phyloP scores from a whole-genome alignment of 2,888 invertebrate species.

The Ernsta delagoae region DNA sequence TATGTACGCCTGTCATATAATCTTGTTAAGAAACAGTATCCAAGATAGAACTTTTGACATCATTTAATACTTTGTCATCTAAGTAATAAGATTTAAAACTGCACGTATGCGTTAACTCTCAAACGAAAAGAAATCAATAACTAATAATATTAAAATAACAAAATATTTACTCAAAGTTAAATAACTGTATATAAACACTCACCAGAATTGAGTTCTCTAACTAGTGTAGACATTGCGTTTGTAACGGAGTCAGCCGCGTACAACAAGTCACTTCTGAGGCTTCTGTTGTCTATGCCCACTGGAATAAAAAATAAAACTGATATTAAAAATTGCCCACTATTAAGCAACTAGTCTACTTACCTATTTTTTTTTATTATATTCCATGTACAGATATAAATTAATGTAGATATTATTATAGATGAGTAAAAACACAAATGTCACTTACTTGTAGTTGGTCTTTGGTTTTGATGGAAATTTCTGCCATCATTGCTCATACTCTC shows the following conservation, averaged over 20 bases:
- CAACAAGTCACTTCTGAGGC: constrained; percentile 93
- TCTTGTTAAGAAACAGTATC: background rate
- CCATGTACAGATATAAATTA: no score
- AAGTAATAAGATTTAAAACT: constrained; percentile 18
- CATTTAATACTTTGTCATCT: background rate
- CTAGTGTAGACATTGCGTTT: constrained; percentile 98
- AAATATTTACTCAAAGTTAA: no score
- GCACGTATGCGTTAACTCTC: constrained; percentile 26
- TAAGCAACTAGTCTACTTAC: no score
- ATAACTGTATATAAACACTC: constrained; percentile 51
- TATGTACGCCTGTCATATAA: no score
- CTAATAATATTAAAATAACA: background rate
- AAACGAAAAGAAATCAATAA: background rate
- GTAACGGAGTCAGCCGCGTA: constrained; percentile 99
- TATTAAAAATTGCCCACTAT: no score
- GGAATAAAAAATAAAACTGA: constrained; percentile 41
- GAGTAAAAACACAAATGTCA: constrained; percentile 33
- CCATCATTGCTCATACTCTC: constrained; percentile 71
- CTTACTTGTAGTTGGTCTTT: constrained; percentile 78
- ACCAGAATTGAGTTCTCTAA: constrained; percentile 97
- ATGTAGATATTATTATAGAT: no score
- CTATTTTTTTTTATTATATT: no score
- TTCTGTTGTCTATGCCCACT: constrained; percentile 85
- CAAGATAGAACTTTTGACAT: background rate
- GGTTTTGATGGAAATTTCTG: constrained; percentile 73